Evolutionary conservation across 2,797 vertebrate genomes (phyloP), one percentile per base, ranked within the genome.

Genomic region (Allobates femoralis): DNA sequence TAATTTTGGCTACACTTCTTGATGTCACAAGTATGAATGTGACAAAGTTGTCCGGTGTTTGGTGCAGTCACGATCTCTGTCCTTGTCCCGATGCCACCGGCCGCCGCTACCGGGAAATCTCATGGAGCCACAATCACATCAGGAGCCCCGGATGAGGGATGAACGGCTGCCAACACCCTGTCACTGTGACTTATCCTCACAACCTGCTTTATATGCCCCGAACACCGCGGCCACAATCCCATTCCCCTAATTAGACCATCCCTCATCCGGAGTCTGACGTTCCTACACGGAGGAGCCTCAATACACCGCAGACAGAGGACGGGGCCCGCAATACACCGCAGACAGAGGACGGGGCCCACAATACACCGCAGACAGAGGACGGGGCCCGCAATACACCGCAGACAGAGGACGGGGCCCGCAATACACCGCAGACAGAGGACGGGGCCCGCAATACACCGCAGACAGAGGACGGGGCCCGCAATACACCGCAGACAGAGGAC

Each of bases 191-290:
- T 71, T 41, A 71, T 41, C 23, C 34, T 71, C 67, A 23, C 23
- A 12, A 23, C 34, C 67, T 41, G 18, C 30, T 41, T 71, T 71
- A 71, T 41, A 41, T 3, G 34, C 41, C 23, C 67, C 23, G 10
- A 34, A 71, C 67, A 11, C 14, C 23, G 21, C 14, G 67, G 21
- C 67, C 67, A 71, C 21, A 71, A 21, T 71, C 11, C 67, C 67
- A 71, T 71, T 66, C 62, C 62, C 12, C 12, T 71, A 71, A 71
- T 71, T 37, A 71, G 21, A 41, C 67, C 19, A 37, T 71, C 41
- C n/a, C 23, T 71, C 67, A 71, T 41, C 14, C 34, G 67, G 23
- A 41, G 66, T 23, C 21, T 34, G 21, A 41, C n/a, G 34, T 71
- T 41, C 67, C 21, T 41, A 2, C 41, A 71, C 67, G n/a, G n/a